phyloP scores from a whole-genome alignment of 2,888 invertebrate species.

The Pandemis corylana region DNA sequence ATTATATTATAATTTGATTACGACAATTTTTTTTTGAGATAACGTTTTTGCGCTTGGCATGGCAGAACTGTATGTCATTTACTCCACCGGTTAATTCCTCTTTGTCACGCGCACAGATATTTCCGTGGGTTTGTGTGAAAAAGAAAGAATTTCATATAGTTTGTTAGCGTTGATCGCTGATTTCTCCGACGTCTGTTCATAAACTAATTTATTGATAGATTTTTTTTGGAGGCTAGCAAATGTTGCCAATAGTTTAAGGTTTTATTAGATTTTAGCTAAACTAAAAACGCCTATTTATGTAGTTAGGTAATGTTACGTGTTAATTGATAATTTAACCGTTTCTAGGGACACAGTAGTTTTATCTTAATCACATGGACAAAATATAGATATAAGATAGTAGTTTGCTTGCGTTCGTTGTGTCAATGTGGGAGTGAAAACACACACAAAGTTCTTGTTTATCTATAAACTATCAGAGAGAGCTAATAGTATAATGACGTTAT shows the following conservation, averaged over 20 bases:
- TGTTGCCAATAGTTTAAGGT: conserved; percentile 36
- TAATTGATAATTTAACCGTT: conserved; percentile 11
- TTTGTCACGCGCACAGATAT: no score
- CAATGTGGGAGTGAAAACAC: neutral
- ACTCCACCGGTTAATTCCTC: no score
- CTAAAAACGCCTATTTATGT: conserved; percentile 33
- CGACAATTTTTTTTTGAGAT: no score
- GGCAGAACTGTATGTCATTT: no score
- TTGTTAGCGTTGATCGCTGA: neutral
- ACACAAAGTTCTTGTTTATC: no score
- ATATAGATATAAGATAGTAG: neutral
- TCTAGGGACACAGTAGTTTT: conserved; percentile 8
- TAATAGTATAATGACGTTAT: no score
- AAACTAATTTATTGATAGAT: neutral
- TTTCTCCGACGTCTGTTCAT: neutral
- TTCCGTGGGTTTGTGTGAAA: neutral
- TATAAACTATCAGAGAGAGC: no score
- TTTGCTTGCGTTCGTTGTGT: neutral
- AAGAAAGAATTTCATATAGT: no score
- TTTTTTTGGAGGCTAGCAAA: conserved; percentile 19
- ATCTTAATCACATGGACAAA: neutral
- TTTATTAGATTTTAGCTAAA: conserved; percentile 35
- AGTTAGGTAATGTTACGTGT: conserved; percentile 1
- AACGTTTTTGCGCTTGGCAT: no score
- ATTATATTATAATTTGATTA: no score